phyloP scores from a whole-genome alignment of 2,113 vertebrate species.

The Rattus rattus region DNA sequence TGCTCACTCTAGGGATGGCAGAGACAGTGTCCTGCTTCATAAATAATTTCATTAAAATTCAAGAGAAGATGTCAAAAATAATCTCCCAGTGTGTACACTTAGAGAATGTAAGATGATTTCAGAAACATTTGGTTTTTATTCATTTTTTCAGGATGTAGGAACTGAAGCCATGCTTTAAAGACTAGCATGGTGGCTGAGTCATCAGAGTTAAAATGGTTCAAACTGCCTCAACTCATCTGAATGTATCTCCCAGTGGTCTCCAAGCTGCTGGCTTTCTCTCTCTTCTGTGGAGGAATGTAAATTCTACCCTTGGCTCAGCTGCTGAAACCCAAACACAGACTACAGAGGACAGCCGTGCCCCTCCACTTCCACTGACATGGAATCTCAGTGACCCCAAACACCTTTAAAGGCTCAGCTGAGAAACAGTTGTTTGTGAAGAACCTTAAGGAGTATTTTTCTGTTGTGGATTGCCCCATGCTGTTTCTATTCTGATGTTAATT shows the following conservation, averaged over 20 bases:
- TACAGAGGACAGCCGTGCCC: not conserved
- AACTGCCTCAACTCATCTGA: not conserved
- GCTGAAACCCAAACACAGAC: not conserved
- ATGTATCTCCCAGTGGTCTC: not conserved
- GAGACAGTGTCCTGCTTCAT: not conserved
- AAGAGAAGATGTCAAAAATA: slow-evolving; percentile 12
- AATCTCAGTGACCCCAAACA: not conserved
- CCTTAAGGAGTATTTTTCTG: not conserved
- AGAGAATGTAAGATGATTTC: not conserved
- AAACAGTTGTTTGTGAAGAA: not conserved
- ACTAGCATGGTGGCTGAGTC: not conserved
- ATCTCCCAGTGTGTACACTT: not conserved
- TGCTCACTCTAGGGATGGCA: not conserved
- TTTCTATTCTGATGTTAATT: too few species aligned
- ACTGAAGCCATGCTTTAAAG: not conserved
- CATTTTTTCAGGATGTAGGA: not conserved
- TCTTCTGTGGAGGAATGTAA: not conserved
- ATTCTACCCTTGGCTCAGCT: not conserved
- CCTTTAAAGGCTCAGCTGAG: not conserved
- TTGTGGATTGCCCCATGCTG: too few species aligned
- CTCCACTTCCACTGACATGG: not conserved
- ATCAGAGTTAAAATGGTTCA: not conserved
- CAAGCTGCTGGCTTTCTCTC: slow-evolving; percentile 42
- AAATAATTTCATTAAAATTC: slow-evolving; percentile 57
- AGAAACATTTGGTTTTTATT: slow-evolving; percentile 25